These are phyloP conservation scores for Cichlasoma orientale DNA, from an alignment of 2,797 vertebrate genomes.

Conservation along the genomic window DNA sequence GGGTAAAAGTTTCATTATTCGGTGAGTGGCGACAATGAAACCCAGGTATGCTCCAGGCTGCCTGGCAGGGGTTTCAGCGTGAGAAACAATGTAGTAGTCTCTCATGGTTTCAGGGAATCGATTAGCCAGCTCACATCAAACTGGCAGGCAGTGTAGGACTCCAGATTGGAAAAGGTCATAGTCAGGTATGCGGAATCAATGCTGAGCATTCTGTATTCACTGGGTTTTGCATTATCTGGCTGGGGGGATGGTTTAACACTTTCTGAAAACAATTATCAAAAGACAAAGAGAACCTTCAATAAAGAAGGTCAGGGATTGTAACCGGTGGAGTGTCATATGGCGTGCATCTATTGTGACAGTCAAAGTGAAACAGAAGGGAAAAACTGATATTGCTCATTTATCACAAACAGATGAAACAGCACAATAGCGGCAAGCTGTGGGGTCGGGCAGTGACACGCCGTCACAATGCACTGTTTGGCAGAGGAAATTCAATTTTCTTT, in stretches of 20 bases:
- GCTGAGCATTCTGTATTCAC: constrained; percentile 75
- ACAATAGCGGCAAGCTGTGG: constrained; percentile 56
- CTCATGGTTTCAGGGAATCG: constrained; percentile 62
- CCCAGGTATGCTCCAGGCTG: constrained; percentile 54
- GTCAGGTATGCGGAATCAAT: constrained; percentile 78
- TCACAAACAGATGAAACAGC: constrained; percentile 68
- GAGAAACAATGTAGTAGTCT: constrained; percentile 54
- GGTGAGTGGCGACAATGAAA: constrained; percentile 56
- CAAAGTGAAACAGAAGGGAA: constrained; percentile 50
- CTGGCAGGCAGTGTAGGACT: constrained; percentile 64
- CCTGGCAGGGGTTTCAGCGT: constrained; percentile 35
- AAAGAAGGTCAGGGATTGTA: constrained; percentile 63
- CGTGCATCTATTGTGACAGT: constrained; percentile 56
- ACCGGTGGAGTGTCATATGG: constrained; percentile 40
- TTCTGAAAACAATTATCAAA: constrained; percentile 73
- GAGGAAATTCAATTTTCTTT: constrained; percentile 69
- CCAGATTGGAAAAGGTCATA: constrained; percentile 80
- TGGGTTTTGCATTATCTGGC: constrained; percentile 63
- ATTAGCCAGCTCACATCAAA: constrained; percentile 74
- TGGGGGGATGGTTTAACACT: constrained; percentile 46
- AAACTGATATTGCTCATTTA: constrained; percentile 63
- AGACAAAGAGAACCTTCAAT: constrained; percentile 68
- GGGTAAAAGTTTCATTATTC: constrained; percentile 79
- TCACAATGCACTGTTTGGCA: constrained; percentile 67
- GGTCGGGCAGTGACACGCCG: constrained; percentile 52